Conservation (phyloP, 1,140 invertebrate genomes). For the Pseudachorutes palmiensis region DNA sequence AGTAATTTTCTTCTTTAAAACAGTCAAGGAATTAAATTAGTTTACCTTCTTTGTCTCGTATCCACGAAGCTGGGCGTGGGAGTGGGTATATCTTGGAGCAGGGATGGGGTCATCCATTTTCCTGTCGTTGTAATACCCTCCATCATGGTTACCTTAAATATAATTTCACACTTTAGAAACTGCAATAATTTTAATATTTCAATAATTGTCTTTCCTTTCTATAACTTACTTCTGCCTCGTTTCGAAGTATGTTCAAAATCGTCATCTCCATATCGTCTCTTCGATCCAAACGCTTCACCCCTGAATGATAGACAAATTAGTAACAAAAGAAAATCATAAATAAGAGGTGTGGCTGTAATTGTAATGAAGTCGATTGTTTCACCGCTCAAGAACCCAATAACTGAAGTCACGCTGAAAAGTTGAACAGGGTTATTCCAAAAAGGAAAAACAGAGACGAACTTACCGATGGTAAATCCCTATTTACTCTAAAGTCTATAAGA, state of each 20-base stretch:
- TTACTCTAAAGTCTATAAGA: too few species aligned
- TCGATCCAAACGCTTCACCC: conserved; percentile 17
- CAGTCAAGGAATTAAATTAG: not conserved
- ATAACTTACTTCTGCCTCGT: conserved; percentile 26
- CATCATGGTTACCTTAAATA: too few species aligned
- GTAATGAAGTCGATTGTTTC: too few species aligned
- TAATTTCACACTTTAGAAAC: too few species aligned
- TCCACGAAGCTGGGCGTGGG: not conserved
- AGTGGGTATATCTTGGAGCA: not conserved
- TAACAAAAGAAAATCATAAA: not conserved
- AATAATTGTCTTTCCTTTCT: not conserved
- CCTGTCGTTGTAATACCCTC: conserved; percentile 22
- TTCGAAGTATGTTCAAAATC: conserved; percentile 27
- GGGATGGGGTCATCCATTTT: not conserved
- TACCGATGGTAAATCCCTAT: too few species aligned
- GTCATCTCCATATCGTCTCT: conserved; percentile 26
- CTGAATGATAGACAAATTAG: not conserved
- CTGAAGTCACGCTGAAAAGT: too few species aligned
- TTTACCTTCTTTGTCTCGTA: not conserved
- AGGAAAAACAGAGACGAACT: too few species aligned
- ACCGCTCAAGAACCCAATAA: not conserved
- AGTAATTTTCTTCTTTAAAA: not conserved
- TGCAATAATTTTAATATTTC: conserved; percentile 21
- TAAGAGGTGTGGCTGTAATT: too few species aligned
- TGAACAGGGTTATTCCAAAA: too few species aligned